A percentile compares a stretch with the other conserved stretches of the same genome.
Evolutionary conservation across 2,113 vertebrate genomes (phyloP).

Genomic region (Eulacestoma nigropectus): DNA sequence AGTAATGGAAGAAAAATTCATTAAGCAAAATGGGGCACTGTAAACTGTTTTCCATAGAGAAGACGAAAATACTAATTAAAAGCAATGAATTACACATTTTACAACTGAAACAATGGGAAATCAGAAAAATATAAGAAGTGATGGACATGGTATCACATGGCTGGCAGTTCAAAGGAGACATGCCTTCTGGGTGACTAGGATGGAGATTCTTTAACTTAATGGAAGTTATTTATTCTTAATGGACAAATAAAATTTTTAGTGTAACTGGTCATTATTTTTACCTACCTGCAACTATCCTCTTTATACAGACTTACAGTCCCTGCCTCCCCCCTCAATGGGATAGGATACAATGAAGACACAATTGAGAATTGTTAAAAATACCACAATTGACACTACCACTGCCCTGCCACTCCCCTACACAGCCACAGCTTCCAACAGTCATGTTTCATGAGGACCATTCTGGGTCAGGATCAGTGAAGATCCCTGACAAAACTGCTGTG

Average conservation of each 20-base stretch:
- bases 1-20: conserved; percentile 54
- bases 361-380: conserved; percentile 39
- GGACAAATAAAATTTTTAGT: conserved; percentile 19
- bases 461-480: neutral
- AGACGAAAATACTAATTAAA: conserved; percentile 70
- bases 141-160: conserved; percentile 26
- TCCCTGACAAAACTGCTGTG: neutral
- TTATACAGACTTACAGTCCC: conserved; percentile 41
- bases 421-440: neutral
- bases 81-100: conserved; percentile 58
- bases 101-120: conserved; percentile 59
- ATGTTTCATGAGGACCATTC: neutral
- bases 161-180: conserved; percentile 17
- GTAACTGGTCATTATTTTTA: conserved; percentile 45
- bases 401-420: neutral
- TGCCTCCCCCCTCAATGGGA: conserved; percentile 31
- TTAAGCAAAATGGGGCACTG: conserved; percentile 59
- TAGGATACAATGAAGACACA: conserved; percentile 36
- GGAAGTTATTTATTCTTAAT: conserved; percentile 16
- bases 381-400: neutral
- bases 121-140: conserved; percentile 25
- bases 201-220: conserved; percentile 39
- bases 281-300: conserved; percentile 64
- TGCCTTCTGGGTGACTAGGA: conserved; percentile 10
- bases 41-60: conserved; percentile 71